Conservation (phyloP, 2,888 invertebrate genomes). For the Phalera bucephala region DNA sequence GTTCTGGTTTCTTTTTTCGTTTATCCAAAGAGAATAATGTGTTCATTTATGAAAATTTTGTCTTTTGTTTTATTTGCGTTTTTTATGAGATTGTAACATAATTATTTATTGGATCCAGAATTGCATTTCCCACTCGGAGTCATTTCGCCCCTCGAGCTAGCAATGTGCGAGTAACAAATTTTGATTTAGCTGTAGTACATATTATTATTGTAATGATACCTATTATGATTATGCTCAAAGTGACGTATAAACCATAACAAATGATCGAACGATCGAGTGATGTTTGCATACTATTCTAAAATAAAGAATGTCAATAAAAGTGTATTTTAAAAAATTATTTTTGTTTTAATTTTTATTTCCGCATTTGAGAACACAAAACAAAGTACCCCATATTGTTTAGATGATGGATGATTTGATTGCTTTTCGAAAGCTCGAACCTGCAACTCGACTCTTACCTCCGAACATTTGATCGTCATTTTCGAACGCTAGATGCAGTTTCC, state of each 20-base stretch:
- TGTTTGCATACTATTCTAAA: constrained; percentile 79
- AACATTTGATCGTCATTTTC: no score
- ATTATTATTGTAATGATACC: constrained; percentile 33
- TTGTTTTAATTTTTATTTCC: constrained; percentile 46
- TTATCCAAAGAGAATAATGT: constrained; percentile 76
- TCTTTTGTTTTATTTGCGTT: constrained; percentile 52
- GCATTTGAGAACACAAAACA: no score
- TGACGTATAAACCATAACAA: constrained; percentile 59
- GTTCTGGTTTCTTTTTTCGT: constrained; percentile 52
- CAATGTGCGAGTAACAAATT: constrained; percentile 35
- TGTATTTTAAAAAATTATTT: constrained; percentile 73
- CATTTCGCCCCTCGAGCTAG: constrained; percentile 24
- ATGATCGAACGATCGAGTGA: constrained; percentile 70
- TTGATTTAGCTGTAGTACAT: constrained; percentile 42
- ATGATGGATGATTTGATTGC: no score
- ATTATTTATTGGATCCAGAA: constrained; percentile 76
- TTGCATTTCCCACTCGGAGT: constrained; percentile 69
- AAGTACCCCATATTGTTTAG: no score
- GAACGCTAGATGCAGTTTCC: no score
- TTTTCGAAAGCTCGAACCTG: no score
- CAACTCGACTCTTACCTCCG: no score
- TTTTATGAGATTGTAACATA: constrained; percentile 66
- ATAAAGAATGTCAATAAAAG: constrained; percentile 81
- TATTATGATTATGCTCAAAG: constrained; percentile 69
- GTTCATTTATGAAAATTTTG: constrained; percentile 68